Evolutionary conservation across 2,888 invertebrate genomes (phyloP).

Genomic region (Gortyna flavago): DNA sequence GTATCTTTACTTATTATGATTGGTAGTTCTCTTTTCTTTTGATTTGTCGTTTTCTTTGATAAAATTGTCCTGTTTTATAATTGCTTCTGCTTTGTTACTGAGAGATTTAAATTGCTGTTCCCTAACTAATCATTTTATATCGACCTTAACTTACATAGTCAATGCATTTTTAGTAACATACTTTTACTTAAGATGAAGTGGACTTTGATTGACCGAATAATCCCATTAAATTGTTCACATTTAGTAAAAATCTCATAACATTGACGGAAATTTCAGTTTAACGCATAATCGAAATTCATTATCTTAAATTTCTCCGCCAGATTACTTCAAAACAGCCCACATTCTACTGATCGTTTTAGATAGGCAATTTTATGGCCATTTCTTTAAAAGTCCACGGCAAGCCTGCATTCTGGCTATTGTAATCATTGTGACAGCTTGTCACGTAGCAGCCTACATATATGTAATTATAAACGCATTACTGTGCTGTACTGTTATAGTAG

Average conservation of each 20-base stretch:
- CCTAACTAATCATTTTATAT: not conserved
- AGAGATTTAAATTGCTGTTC: slow-evolving; percentile 4
- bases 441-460: slow-evolving; percentile 81
- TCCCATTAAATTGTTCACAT: not conserved
- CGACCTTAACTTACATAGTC: not conserved
- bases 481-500: slow-evolving; percentile 78
- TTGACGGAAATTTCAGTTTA: slow-evolving; percentile 17
- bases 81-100: slow-evolving; percentile 12
- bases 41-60: slow-evolving; percentile 34
- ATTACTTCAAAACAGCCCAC: slow-evolving; percentile 18
- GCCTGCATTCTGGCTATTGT: slow-evolving; percentile 52
- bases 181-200: not conserved
- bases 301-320: slow-evolving; percentile 23
- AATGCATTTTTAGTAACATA: not conserved
- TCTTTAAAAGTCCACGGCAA: slow-evolving; percentile 57
- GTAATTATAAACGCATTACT: slow-evolving; percentile 89
- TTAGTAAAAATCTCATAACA: slow-evolving; percentile 6
- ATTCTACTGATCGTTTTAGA: slow-evolving; percentile 43
- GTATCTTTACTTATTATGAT: slow-evolving; percentile 48
- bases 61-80: slow-evolving; percentile 22
- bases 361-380: slow-evolving; percentile 55
- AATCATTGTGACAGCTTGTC: slow-evolving; percentile 70
- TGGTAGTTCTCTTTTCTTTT: slow-evolving; percentile 43
- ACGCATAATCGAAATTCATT: slow-evolving; percentile 25
- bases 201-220: not conserved